phyloP scores from a whole-genome alignment of 2,797 vertebrate genomes.

The Myripristis murdjan region DNA sequence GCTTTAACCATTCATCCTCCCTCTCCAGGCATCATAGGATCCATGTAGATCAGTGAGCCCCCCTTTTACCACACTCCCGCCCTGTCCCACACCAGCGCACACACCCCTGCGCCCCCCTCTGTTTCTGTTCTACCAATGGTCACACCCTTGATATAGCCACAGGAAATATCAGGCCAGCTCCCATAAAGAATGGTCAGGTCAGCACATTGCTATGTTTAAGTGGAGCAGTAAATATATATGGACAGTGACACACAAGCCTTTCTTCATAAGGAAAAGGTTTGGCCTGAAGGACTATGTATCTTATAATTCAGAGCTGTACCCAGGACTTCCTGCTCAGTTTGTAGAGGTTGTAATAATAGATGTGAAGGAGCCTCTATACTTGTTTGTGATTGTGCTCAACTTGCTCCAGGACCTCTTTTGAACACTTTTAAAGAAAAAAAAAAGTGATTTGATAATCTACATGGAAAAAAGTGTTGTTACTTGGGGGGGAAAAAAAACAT shows the following conservation, averaged over 20 bases:
- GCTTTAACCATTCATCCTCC: conserved; percentile 90
- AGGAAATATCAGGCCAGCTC: conserved; percentile 64
- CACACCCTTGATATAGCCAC: conserved; percentile 50
- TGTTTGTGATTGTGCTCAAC: conserved; percentile 78
- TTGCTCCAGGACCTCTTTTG: conserved; percentile 69
- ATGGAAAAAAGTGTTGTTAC: no score
- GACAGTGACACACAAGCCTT: conserved; percentile 54
- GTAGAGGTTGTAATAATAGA: conserved; percentile 67
- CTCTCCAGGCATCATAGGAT: conserved; percentile 88
- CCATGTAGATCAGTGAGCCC: conserved; percentile 83
- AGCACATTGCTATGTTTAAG: conserved; percentile 35
- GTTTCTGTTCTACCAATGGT: conserved; percentile 62
- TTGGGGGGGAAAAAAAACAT: conserved; percentile 36
- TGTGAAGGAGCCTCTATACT: conserved; percentile 70
- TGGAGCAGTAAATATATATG: conserved; percentile 56
- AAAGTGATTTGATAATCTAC: conserved; percentile 71
- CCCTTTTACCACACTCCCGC: conserved; percentile 2
- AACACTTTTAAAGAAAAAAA: conserved; percentile 77
- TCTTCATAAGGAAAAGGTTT: conserved; percentile 51
- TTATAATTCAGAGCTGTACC: conserved; percentile 67
- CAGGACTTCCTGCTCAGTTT: conserved; percentile 66
- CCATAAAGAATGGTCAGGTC: conserved; percentile 50
- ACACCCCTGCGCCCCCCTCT: conserved; percentile 5
- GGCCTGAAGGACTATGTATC: conserved; percentile 61
- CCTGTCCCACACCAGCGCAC: conserved; percentile 41